Percentiles rank a stretch among this genome's conserved stretches.
These are phyloP conservation scores for Acipenser transmontanus DNA, from an alignment of 2,797 vertebrate species.

Conservation along the genomic window DNA sequence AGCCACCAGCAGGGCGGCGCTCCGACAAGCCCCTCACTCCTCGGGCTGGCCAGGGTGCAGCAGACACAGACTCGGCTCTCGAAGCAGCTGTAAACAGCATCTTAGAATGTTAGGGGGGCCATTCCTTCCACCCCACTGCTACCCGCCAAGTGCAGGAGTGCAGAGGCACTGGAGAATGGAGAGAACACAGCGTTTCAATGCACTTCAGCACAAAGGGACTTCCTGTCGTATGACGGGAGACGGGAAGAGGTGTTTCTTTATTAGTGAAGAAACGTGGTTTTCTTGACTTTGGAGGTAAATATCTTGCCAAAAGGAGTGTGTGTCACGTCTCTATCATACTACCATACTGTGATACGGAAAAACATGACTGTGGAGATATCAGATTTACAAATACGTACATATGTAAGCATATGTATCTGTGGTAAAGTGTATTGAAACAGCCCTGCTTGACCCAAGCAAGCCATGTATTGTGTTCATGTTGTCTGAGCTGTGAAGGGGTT, in stretches of 20 bases:
- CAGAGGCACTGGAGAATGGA: background rate
- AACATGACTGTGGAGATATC: too few species aligned
- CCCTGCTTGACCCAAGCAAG: too few species aligned
- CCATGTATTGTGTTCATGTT: slow-evolving; percentile 9
- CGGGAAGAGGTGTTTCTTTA: background rate
- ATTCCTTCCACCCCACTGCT: background rate
- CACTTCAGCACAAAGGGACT: too few species aligned
- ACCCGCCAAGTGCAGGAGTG: background rate
- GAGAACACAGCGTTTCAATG: too few species aligned
- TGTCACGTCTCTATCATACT: too few species aligned
- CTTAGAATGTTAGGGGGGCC: slow-evolving; percentile 84
- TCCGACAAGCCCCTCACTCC: slow-evolving; percentile 68
- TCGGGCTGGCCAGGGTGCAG: slow-evolving; percentile 65
- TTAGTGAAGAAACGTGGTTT: slow-evolving; percentile 7
- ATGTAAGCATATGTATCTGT: slow-evolving; percentile 3
- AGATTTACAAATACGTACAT: slow-evolving; percentile 27
- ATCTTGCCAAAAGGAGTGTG: too few species aligned
- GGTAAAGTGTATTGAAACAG: slow-evolving; percentile 10
- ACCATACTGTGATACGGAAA: too few species aligned
- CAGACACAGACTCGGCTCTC: slow-evolving; percentile 91
- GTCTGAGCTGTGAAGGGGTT: slow-evolving; percentile 21
- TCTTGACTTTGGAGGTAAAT: slow-evolving; percentile 16
- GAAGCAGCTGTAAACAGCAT: slow-evolving; percentile 99
- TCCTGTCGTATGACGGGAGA: background rate
- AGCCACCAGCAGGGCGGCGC: slow-evolving; percentile 28